Conservation (phyloP, 2,113 vertebrate genomes). For the Hemiprocne comata region DNA sequence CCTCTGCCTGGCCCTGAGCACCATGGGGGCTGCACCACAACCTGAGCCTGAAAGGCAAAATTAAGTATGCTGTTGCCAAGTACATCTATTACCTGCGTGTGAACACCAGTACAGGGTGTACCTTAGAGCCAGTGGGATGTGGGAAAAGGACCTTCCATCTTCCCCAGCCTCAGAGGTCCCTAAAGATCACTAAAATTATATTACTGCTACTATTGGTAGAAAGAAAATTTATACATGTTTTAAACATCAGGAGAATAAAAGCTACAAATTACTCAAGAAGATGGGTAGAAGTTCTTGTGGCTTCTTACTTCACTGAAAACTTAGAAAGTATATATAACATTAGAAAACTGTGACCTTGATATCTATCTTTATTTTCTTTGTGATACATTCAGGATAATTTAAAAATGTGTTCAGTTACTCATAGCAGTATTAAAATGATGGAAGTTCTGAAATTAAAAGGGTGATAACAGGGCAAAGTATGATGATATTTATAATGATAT, state of each 20-base stretch:
- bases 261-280: background rate
- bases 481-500: background rate
- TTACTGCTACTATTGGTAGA: background rate
- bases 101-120: background rate
- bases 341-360: background rate
- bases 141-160: background rate
- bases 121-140: background rate
- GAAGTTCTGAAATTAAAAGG: background rate
- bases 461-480: background rate
- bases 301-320: background rate
- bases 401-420: background rate
- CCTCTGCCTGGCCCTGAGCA: background rate
- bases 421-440: background rate
- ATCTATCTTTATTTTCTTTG: background rate
- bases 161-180: background rate
- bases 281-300: background rate
- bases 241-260: background rate
- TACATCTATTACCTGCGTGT: background rate
- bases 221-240: background rate
- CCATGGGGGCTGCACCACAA: background rate
- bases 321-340: background rate
- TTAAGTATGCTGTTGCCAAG: background rate
- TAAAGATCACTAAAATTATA: background rate
- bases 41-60: background rate
- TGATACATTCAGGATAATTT: constrained; percentile 10